These are phyloP conservation scores for Colossoma macropomum DNA, from an alignment of 2,113 vertebrate species.

Conservation along the genomic window DNA sequence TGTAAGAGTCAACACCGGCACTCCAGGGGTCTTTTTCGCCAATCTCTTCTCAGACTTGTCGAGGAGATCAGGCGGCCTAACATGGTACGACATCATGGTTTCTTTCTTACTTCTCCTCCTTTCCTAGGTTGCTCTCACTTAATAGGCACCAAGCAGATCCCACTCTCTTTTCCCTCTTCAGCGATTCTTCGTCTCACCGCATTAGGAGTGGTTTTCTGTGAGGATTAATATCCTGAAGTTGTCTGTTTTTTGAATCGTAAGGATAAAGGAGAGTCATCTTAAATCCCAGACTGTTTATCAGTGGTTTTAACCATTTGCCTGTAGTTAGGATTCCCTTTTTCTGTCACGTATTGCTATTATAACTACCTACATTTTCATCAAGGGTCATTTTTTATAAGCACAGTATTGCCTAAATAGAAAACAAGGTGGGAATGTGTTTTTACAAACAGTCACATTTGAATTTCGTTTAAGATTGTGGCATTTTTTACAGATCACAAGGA, in stretches of 20 bases:
- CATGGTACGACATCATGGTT: not conserved
- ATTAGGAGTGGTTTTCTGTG: conserved; percentile 6
- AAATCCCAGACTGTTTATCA: not conserved
- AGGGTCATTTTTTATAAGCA: not conserved
- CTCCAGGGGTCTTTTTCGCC: not conserved
- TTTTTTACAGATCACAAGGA: conserved; percentile 1
- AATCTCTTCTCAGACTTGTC: conserved; percentile 14
- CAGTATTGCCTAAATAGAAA: conserved; percentile 16
- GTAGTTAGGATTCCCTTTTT: not conserved
- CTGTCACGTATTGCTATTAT: not conserved
- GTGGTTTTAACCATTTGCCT: conserved; percentile 16
- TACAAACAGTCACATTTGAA: conserved; percentile 19
- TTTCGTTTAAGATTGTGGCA: conserved; percentile 10
- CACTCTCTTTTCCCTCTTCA: not conserved
- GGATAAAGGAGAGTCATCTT: conserved; percentile 1
- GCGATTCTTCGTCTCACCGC: not conserved
- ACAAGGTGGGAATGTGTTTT: conserved; percentile 28
- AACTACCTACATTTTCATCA: conserved; percentile 12
- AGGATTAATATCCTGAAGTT: not conserved
- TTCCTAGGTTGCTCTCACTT: conserved; percentile 9
- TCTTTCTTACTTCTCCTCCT: not conserved
- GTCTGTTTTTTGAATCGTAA: no score
- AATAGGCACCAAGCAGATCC: conserved; percentile 1
- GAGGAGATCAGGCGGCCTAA: not conserved
- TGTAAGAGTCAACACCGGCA: conserved; percentile 29